Percentiles rank a stretch among this genome's conserved stretches.
Evolutionary conservation across 2,113 vertebrate genomes (phyloP).

Genomic region (Sebastes schlegelii): DNA sequence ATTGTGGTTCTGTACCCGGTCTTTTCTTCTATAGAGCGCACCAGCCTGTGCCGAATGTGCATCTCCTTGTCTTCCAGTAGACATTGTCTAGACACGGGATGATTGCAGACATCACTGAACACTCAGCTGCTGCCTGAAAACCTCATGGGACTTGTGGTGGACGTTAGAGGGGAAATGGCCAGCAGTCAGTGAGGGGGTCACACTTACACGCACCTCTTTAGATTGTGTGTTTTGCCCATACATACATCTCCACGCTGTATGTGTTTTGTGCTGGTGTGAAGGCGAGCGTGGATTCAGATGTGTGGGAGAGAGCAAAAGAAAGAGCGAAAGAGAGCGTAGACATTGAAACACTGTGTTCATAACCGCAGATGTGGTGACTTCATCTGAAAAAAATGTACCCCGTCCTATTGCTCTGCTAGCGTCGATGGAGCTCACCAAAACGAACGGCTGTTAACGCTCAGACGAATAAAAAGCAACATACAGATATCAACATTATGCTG

Average conservation of each 20-base stretch:
- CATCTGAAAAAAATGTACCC: constrained; percentile 73
- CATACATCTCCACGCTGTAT: not conserved
- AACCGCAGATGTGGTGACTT: constrained; percentile 82
- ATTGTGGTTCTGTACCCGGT: constrained; percentile 42
- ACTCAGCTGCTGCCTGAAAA: constrained; percentile 88
- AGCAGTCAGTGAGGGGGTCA: constrained; percentile 43
- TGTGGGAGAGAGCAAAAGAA: constrained; percentile 21
- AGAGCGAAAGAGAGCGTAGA: constrained; percentile 28
- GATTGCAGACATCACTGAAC: constrained; percentile 94
- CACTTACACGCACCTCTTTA: constrained; percentile 14
- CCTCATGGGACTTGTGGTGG: constrained; percentile 87
- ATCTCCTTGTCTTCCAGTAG: constrained; percentile 88
- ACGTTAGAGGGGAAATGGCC: constrained; percentile 85
- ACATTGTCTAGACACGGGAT: constrained; percentile 95
- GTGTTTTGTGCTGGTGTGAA: constrained; percentile 22
- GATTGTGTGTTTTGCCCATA: constrained; percentile 24
- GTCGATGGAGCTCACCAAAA: constrained; percentile 53
- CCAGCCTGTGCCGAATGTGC: constrained; percentile 50
- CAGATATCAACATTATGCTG: not conserved
- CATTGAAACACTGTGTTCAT: constrained; percentile 57
- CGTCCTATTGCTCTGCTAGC: constrained; percentile 49
- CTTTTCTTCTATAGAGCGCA: constrained; percentile 57
- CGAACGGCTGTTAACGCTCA: constrained; percentile 40
- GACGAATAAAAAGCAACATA: constrained; percentile 13
- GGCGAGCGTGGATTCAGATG: constrained; percentile 10